These are phyloP conservation scores for Sphaeridia pumilis DNA, from an alignment of 2,888 invertebrate species.

Conservation along the genomic window DNA sequence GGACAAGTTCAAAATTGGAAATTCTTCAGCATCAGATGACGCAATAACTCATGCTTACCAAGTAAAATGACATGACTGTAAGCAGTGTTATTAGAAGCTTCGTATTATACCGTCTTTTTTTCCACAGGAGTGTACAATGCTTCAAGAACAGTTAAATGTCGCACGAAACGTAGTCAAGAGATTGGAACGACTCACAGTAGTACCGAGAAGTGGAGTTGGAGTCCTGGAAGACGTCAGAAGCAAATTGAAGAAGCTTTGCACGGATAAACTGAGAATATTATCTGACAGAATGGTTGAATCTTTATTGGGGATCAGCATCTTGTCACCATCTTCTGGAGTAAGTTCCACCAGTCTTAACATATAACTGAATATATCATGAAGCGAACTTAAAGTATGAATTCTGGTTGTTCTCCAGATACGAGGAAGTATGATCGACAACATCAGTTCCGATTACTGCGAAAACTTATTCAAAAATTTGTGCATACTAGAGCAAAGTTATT, in stretches of 20 bases:
- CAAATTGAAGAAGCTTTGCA: slow-evolving; percentile 48
- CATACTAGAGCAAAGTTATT: slow-evolving; percentile 63
- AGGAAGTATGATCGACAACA: no score
- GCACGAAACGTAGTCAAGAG: slow-evolving; percentile 63
- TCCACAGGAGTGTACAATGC: slow-evolving; percentile 65
- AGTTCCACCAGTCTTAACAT: not conserved
- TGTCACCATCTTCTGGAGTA: slow-evolving; percentile 15
- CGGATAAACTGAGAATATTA: slow-evolving; percentile 70
- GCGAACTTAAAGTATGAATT: slow-evolving; percentile 38
- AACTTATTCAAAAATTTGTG: slow-evolving; percentile 59
- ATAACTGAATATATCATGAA: not conserved
- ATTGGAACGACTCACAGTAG: slow-evolving; percentile 47
- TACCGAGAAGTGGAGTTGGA: slow-evolving; percentile 41
- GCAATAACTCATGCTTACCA: slow-evolving; percentile 48
- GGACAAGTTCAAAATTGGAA: slow-evolving; percentile 49
- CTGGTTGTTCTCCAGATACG: slow-evolving; percentile 40
- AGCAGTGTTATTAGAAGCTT: not conserved
- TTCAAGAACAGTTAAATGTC: slow-evolving; percentile 79
- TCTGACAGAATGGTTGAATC: slow-evolving; percentile 72
- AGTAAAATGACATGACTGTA: slow-evolving; percentile 35
- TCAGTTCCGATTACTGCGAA: slow-evolving; percentile 46
- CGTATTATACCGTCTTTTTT: slow-evolving; percentile 9
- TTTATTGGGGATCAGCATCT: slow-evolving; percentile 44
- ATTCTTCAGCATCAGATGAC: slow-evolving; percentile 44
- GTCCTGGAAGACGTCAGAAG: slow-evolving; percentile 21